Conservation (phyloP, 1,140 invertebrate species). For the Drosophila ficusphila region DNA sequence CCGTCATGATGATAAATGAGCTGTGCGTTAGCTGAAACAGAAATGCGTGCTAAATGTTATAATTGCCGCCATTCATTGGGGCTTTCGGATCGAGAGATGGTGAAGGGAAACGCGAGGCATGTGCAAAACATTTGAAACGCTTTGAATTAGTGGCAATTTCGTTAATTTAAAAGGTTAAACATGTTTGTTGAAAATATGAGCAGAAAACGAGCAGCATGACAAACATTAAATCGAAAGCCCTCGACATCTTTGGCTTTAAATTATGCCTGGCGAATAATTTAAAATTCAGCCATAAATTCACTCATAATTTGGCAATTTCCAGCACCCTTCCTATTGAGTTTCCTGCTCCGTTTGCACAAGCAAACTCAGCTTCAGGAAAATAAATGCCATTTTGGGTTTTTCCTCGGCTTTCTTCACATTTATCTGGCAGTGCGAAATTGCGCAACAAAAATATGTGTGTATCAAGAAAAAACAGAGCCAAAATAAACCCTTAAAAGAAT, state of each 20-base stretch:
- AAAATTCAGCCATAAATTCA: slow-evolving; percentile 33
- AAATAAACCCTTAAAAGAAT: slow-evolving; percentile 55
- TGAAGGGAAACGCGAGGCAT: slow-evolving; percentile 4
- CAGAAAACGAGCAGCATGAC: neutral
- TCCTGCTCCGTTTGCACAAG: slow-evolving; percentile 21
- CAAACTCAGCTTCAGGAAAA: slow-evolving; percentile 25
- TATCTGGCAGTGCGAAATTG: slow-evolving; percentile 43
- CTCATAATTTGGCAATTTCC: slow-evolving; percentile 33
- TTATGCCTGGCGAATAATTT: slow-evolving; percentile 13
- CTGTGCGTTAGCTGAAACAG: slow-evolving; percentile 33
- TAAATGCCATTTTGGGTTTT: slow-evolving; percentile 33
- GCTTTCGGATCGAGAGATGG: slow-evolving; percentile 8
- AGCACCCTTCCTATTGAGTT: slow-evolving; percentile 5
- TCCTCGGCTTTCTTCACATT: slow-evolving; percentile 27
- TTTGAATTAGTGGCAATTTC: slow-evolving; percentile 56
- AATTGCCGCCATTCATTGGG: slow-evolving; percentile 71
- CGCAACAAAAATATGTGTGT: slow-evolving; percentile 46
- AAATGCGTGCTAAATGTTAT: slow-evolving; percentile 76
- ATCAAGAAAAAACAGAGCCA: slow-evolving; percentile 16
- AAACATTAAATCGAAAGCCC: neutral
- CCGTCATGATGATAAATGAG: slow-evolving; percentile 61
- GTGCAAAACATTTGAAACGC: slow-evolving; percentile 60
- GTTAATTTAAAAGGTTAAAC: slow-evolving; percentile 42
- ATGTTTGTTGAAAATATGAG: neutral
- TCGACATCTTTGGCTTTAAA: slow-evolving; percentile 12